phyloP scores from a whole-genome alignment of 2,888 invertebrate genomes.

The Brenthis hecate region DNA sequence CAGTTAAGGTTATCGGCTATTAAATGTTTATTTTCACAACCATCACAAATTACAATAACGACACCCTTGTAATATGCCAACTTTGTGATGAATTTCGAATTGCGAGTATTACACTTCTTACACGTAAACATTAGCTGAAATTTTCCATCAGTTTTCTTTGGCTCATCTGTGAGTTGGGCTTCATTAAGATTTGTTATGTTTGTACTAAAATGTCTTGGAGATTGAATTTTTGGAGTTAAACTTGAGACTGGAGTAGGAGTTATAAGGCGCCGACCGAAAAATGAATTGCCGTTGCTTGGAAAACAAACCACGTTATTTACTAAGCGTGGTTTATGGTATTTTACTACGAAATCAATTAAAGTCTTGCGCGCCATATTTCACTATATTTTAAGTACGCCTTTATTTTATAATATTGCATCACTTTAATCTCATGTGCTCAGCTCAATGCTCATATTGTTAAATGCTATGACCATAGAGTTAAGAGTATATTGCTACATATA shows the following conservation, averaged over 20 bases:
- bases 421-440: background rate
- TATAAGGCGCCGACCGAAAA: conserved; percentile 65
- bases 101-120: conserved; percentile 91
- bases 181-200: conserved; percentile 53
- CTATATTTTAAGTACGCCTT: background rate
- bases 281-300: conserved; percentile 75
- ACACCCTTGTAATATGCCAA: conserved; percentile 93
- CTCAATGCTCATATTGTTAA: too few relatives aligned
- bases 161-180: conserved; percentile 49
- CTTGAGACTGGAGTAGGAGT: conserved; percentile 50
- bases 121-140: conserved; percentile 92
- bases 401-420: conserved; percentile 43
- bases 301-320: conserved; percentile 71
- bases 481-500: too few relatives aligned
- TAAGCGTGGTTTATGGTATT: conserved; percentile 71
- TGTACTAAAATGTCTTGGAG: conserved; percentile 64
- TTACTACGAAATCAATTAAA: conserved; percentile 73
- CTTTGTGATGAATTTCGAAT: conserved; percentile 91
- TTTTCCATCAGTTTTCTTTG: conserved; percentile 74
- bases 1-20: conserved; percentile 98
- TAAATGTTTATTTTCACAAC: conserved; percentile 94
- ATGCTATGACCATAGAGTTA: too few relatives aligned
- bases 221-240: conserved; percentile 61
- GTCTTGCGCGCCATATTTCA: conserved; percentile 66
- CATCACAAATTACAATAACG: conserved; percentile 94